Evolutionary conservation across 2,797 vertebrate species (phyloP).

Genomic region (Emydoidea blandingii): DNA sequence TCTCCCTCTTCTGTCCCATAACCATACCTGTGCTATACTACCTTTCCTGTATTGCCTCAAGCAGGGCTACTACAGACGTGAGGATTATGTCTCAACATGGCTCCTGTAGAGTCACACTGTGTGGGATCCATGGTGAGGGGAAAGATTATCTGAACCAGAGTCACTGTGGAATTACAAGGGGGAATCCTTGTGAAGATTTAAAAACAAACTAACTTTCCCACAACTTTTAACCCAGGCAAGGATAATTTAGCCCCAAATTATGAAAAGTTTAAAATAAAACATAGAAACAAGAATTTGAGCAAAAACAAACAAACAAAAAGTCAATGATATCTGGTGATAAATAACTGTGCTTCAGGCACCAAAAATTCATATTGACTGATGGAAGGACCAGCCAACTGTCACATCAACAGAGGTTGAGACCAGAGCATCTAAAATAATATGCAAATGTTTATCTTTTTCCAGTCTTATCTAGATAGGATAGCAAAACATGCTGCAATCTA

Average conservation of each 20-base stretch:
- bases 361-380: neutral
- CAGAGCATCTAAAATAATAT: rapidly evolving
- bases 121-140: neutral
- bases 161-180: neutral
- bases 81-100: neutral
- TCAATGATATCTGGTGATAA: neutral
- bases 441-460: neutral
- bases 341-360: neutral
- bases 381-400: neutral
- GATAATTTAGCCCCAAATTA: rapidly evolving
- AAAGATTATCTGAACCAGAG: neutral
- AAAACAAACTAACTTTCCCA: neutral
- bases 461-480: neutral
- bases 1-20: neutral
- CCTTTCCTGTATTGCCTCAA: neutral
- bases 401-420: neutral
- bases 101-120: neutral
- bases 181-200: neutral
- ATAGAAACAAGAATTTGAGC: neutral
- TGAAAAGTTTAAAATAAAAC: neutral
- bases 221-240: neutral
- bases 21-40: neutral
- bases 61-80: neutral
- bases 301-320: neutral
- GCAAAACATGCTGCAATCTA: neutral